phyloP scores from a whole-genome alignment of 2,797 vertebrate genomes.

The Chiroxiphia lanceolata region DNA sequence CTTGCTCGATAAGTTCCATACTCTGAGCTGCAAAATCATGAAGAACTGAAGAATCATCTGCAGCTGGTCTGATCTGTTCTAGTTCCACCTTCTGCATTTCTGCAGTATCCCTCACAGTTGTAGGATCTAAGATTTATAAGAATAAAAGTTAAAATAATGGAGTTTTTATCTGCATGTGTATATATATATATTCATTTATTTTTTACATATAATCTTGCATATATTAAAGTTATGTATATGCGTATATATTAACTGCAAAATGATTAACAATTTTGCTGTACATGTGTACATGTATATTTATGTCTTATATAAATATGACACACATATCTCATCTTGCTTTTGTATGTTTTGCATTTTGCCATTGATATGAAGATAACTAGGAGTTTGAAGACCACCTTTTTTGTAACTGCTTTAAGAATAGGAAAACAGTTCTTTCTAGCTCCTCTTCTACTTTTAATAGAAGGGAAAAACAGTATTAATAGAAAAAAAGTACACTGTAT shows the following conservation, averaged over 20 bases:
- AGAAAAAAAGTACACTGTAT: neutral
- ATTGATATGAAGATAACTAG: neutral
- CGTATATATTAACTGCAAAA: neutral
- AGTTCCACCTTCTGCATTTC: constrained; percentile 45
- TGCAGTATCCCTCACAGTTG: neutral
- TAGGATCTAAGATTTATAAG: constrained; percentile 25
- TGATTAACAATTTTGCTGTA: neutral
- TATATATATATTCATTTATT: neutral
- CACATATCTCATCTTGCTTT: neutral
- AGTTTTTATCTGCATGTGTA: rapidly evolving
- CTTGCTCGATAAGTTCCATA: neutral
- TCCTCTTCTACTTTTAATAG: neutral
- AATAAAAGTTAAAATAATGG: neutral
- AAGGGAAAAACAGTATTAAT: neutral
- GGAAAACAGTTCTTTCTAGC: neutral
- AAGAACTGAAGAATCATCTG: neutral
- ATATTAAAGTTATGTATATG: neutral
- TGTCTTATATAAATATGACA: neutral
- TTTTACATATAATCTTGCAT: neutral
- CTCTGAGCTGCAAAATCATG: neutral
- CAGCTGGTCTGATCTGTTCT: neutral
- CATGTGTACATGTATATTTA: neutral
- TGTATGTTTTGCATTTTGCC: neutral
- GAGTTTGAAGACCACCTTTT: neutral
- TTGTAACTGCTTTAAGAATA: neutral